Conservation (phyloP, 2,797 vertebrate genomes). For the Tadarida brasiliensis region DNA sequence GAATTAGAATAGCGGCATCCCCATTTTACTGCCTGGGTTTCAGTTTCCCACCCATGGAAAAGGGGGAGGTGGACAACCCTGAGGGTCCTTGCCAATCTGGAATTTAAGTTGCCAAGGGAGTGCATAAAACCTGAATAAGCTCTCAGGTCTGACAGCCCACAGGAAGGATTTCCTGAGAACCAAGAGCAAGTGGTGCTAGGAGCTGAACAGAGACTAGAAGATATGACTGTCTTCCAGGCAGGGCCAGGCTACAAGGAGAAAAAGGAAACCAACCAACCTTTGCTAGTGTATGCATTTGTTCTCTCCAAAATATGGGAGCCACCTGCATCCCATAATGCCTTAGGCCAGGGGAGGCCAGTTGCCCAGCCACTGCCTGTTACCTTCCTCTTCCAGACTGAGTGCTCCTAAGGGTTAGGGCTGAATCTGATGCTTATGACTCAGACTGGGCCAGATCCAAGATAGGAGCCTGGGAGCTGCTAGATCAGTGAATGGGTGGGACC, state of each 20-base stretch:
- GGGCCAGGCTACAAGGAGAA: background rate
- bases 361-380: background rate
- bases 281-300: background rate
- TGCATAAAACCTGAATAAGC: background rate
- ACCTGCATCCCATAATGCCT: background rate
- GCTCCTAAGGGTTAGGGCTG: background rate
- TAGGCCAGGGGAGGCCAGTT: background rate
- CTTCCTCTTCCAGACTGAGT: background rate
- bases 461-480: background rate
- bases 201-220: background rate
- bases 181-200: background rate
- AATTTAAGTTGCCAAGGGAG: background rate
- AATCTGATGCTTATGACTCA: background rate
- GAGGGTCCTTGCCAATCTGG: background rate
- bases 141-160: background rate
- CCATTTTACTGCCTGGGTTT: background rate
- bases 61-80: background rate
- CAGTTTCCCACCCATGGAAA: background rate
- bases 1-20: background rate
- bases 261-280: background rate
- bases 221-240: background rate
- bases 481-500: background rate
- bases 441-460: background rate
- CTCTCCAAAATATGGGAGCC: background rate
- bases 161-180: conserved; percentile 9